Conservation (phyloP, 2,113 vertebrate species). For the Lanius collurio region DNA sequence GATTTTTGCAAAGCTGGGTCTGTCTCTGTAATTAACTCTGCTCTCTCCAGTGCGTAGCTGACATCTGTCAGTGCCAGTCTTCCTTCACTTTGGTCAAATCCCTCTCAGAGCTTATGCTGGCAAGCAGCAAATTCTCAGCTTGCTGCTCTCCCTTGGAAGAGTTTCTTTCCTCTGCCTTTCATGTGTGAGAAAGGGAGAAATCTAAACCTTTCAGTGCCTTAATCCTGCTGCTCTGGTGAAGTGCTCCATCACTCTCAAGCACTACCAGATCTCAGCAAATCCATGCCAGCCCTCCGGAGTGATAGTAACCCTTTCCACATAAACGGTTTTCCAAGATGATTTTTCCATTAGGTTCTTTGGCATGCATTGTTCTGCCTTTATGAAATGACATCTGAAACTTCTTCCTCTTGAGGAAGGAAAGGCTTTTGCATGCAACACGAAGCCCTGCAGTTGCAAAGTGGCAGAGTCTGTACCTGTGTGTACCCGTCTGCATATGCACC, state of each 20-base stretch:
- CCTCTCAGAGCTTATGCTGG: not conserved
- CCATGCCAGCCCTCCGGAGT: not conserved
- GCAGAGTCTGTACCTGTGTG: fast-evolving
- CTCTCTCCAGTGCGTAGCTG: not conserved
- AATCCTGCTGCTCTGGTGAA: not conserved
- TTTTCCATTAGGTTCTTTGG: not conserved
- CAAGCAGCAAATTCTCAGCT: not conserved
- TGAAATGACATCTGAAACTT: not conserved
- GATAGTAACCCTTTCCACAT: not conserved
- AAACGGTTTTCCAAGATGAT: not conserved
- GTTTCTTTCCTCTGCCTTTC: not conserved
- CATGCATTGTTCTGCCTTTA: not conserved
- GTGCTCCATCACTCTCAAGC: not conserved
- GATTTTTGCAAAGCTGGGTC: not conserved
- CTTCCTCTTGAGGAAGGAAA: not conserved
- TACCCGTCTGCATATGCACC: not conserved
- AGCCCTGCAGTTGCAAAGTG: not conserved
- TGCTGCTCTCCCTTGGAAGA: not conserved
- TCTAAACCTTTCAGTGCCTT: not conserved
- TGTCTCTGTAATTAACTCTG: not conserved
- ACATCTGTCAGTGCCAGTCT: not conserved
- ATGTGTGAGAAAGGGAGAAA: not conserved
- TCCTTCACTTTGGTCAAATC: not conserved
- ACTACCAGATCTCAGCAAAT: not conserved
- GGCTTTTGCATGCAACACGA: not conserved